Base-by-base conservation (phyloP, 1,140 invertebrate species). In the Drosophila hydei region DNA sequence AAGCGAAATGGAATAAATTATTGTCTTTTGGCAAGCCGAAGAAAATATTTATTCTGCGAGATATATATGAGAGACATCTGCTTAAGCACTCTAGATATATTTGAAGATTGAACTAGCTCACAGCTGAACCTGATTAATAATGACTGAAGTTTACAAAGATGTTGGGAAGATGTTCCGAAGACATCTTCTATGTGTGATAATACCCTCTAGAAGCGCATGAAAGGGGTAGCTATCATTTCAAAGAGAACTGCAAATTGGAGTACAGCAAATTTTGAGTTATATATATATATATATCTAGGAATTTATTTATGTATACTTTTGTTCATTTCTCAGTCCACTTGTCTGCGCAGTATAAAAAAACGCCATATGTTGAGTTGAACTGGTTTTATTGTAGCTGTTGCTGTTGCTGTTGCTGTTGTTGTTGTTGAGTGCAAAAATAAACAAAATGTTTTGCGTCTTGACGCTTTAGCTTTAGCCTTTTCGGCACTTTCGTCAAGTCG, bases 401-500 rank as follows among this genome's bases (percentile, higher is more conserved):
- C 43, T 42, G 36, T 23, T 51, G 51, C 56, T 75, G 50, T 51
- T 47, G 48, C 30, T 48, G 18, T 42, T 42, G 38, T 8, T 30
- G 56, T 48, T 48, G 18, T 43, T 25, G 40, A 75, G 58, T 67
- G 68, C 74, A 67, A 81, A 81, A 81, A 81, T 77, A 81, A 81
- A 81, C 74, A 80, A 80, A 81, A 80, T 80, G 30, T 80, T 75
- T 33, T 61, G 58, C 55, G 45, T 64, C 70, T 45, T 27, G 50
- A 21, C 38, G n/a, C n/a, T n/a, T n/a, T n/a, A 25, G 51, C 54
- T 61, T 54, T 70, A 48, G 72, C 61, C 61, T 67, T 83, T 78
- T 72, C 42, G 60, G 72, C 79, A 78, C 72, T 83, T 83, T 83
- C 79, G 79, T 83, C 79, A 68, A 72, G 51, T 43, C 81, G 65